Conservation (phyloP, 2,797 vertebrate genomes). For the Oreochromis mossambicus region DNA sequence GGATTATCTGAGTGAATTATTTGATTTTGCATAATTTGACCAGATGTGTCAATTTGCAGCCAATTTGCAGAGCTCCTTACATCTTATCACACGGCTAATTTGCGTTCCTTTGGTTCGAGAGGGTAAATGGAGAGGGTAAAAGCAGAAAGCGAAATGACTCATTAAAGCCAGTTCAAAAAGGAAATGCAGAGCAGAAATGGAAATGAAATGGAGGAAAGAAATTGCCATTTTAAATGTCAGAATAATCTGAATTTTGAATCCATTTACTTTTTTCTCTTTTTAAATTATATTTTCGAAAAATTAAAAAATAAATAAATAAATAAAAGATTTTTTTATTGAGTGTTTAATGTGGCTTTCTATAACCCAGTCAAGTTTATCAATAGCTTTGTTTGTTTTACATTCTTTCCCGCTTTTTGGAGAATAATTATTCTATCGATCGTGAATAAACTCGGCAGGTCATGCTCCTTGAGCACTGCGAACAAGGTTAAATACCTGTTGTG, state of each 20-base stretch:
- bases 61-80: not conserved
- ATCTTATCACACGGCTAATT: not conserved
- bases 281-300: not conserved
- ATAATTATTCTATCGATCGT: not conserved
- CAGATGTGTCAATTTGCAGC: not conserved
- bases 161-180: not conserved
- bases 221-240: not conserved
- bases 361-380: not conserved
- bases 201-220: not conserved
- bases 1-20: not conserved
- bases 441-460: not conserved
- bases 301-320: rapidly evolving
- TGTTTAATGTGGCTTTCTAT: not conserved
- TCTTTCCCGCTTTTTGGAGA: not conserved
- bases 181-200: not conserved
- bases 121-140: not conserved
- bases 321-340: not conserved
- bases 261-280: not conserved
- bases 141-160: not conserved
- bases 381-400: not conserved
- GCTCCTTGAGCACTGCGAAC: not conserved
- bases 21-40: not conserved
- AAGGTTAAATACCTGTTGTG: not conserved
- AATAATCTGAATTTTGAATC: not conserved
- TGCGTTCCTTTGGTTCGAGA: not conserved